A percentile compares a stretch with the other conserved stretches of the same genome.
Evolutionary conservation across 2,888 invertebrate genomes (phyloP).

Genomic region (Epsilonema sp.): DNA sequence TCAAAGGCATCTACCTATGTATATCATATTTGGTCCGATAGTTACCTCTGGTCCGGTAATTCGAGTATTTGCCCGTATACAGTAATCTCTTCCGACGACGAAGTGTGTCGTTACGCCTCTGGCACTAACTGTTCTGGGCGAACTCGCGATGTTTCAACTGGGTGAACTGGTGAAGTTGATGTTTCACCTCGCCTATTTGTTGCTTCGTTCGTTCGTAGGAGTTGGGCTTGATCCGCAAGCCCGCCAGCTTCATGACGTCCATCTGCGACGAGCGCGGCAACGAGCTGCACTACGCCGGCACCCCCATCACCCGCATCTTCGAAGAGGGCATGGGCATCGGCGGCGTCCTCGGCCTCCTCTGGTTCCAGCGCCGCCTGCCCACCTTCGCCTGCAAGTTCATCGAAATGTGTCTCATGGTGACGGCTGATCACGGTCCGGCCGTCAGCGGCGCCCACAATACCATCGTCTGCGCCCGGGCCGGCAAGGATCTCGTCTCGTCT

Average conservation of each 20-base stretch:
- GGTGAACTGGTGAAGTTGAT: too few relatives aligned
- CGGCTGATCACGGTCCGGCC: conserved; percentile 94
- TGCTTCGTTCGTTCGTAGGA: too few relatives aligned
- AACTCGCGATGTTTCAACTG: too few relatives aligned
- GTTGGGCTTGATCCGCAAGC: conserved; percentile 87
- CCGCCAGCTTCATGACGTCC: conserved; percentile 96
- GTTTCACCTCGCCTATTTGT: too few relatives aligned
- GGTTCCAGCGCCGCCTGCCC: conserved; percentile 90
- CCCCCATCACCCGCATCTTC: conserved; percentile 54
- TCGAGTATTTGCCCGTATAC: too few relatives aligned
- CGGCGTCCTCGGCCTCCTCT: conserved; percentile 81
- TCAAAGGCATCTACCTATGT: too few relatives aligned
- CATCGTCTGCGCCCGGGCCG: conserved; percentile 86
- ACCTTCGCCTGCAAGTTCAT: conserved; percentile 86
- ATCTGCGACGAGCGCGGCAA: conserved; percentile 98
- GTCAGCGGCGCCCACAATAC: conserved; percentile 97
- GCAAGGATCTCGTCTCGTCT: conserved; percentile 88
- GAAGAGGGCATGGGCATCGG: conserved; percentile 90
- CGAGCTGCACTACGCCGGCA: conserved; percentile 85
- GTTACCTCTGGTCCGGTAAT: too few relatives aligned
- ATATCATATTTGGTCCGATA: too few relatives aligned
- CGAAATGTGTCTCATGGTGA: conserved; percentile 95
- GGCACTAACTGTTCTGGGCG: too few relatives aligned
- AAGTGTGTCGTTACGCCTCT: too few relatives aligned
- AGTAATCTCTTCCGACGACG: too few relatives aligned